Base-by-base conservation (phyloP, 2,888 invertebrate genomes). In the Plebejus argus region DNA sequence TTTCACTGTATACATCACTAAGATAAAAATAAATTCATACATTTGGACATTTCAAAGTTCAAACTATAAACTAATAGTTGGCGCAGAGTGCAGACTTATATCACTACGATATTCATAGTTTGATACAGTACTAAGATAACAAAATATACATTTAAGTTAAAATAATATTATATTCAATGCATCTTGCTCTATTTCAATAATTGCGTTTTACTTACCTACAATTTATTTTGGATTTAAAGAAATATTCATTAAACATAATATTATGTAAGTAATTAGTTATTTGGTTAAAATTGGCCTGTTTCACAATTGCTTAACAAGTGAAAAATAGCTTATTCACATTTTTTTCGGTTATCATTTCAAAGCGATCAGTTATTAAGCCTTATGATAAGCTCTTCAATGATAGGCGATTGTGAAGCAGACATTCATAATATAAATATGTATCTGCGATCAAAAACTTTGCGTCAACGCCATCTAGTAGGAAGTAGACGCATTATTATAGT, bases 31-130 rank as follows among this genome's bases (percentile, higher is more conserved):
- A 66, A 66, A 66, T 33, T 66, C 28, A 66, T 28, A 66, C 18
- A 66, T 66, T 66, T 66, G 28, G 28, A 66, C 28, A 6, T 33
- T 66, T 18, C 5, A 66, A 66, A 6, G 18, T 66, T 18, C 5
- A 66, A 66, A 66, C 66, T 66, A 23, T 58, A 10, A 66, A 6
- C 66, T 66, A 61, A 23, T 61, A 33, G 66, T 66, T 66, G 15
- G 12, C n/a, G n/a, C n/a, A n/a, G n/a, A n/a, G 28, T 66, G 28
- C 28, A 10, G 53, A 53, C 53, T 18, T 53, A 53, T 4, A 28
- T 15, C 5, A 53, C 53, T 53, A 18, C 18, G 5, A 53, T 53
- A 53, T 53, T 5, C 53, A 18, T 18, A 53, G 53, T 12, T 49
- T 5, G 53, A 33, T 66, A 66, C 6, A n/a, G 15, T 15, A 28